phyloP scores from a whole-genome alignment of 2,113 vertebrate species.

The Erythrolamprus reginae region DNA sequence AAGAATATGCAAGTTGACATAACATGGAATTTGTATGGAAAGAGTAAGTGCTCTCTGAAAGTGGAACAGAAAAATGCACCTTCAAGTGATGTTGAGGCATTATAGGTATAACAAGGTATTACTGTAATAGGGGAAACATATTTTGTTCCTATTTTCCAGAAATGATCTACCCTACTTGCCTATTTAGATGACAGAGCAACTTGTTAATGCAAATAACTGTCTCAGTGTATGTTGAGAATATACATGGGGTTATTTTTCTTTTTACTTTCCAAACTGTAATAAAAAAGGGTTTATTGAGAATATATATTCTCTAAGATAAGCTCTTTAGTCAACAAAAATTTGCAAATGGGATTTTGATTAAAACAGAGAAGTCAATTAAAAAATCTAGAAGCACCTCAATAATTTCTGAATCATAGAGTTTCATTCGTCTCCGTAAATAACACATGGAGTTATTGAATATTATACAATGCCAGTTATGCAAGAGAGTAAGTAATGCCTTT shows the following conservation, averaged over 20 bases:
- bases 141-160: not conserved
- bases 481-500: not conserved
- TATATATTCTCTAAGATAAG: not conserved
- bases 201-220: not conserved
- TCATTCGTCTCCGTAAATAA: not conserved
- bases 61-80: not conserved
- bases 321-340: not conserved
- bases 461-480: not conserved
- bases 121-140: not conserved
- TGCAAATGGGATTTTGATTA: not conserved
- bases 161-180: not conserved
- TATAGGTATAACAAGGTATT: not conserved
- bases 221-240: not conserved
- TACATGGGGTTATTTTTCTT: not conserved
- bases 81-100: not conserved
- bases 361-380: not conserved
- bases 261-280: too few species aligned
- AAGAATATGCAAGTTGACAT: not conserved
- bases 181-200: not conserved
- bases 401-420: not conserved
- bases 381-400: not conserved
- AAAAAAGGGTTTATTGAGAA: too few species aligned
- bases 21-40: not conserved
- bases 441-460: not conserved
- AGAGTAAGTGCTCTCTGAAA: not conserved